A percentile compares a stretch with the other conserved stretches of the same genome.
Evolutionary conservation across 1,140 invertebrate genomes (phyloP).

Genomic region (Drosophila tani): DNA sequence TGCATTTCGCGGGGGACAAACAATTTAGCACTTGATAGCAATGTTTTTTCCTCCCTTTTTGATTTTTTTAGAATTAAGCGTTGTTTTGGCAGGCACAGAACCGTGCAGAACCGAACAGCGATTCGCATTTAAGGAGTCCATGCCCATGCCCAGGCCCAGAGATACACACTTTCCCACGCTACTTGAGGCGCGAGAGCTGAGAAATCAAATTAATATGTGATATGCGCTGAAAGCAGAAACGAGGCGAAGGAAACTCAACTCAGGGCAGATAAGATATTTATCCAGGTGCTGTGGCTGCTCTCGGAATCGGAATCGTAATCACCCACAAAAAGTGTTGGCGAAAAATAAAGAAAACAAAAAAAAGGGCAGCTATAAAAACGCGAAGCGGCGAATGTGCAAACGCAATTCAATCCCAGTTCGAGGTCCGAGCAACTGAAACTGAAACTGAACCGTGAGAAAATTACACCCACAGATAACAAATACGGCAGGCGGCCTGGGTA

Average conservation of each 20-base stretch:
- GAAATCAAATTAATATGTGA: constrained; percentile 78
- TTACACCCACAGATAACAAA: constrained; percentile 78
- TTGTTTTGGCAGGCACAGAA: constrained; percentile 19
- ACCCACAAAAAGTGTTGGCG: constrained; percentile 76
- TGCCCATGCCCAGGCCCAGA: constrained; percentile 22
- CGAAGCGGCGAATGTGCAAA: constrained; percentile 76
- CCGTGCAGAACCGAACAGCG: constrained; percentile 32
- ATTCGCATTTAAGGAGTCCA: constrained; percentile 37
- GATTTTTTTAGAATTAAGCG: constrained; percentile 18
- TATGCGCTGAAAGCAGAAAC: constrained; percentile 74
- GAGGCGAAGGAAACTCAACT: constrained; percentile 50
- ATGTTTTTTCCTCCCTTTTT: background rate
- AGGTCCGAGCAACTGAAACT: constrained; percentile 67
- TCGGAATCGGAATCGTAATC: constrained; percentile 51
- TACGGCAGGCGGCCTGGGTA: constrained; percentile 6
- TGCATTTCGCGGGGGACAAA: constrained; percentile 41
- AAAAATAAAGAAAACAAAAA: constrained; percentile 36
- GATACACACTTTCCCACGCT: constrained; percentile 69
- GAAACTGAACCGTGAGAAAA: constrained; percentile 81
- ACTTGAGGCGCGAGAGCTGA: constrained; percentile 56
- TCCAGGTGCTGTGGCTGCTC: constrained; percentile 70
- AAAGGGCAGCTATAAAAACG: constrained; percentile 53
- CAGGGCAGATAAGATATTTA: constrained; percentile 77
- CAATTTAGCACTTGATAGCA: constrained; percentile 69
- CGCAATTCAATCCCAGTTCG: constrained; percentile 66